phyloP scores from a whole-genome alignment of 2,888 invertebrate species.

The Unio delphinus region DNA sequence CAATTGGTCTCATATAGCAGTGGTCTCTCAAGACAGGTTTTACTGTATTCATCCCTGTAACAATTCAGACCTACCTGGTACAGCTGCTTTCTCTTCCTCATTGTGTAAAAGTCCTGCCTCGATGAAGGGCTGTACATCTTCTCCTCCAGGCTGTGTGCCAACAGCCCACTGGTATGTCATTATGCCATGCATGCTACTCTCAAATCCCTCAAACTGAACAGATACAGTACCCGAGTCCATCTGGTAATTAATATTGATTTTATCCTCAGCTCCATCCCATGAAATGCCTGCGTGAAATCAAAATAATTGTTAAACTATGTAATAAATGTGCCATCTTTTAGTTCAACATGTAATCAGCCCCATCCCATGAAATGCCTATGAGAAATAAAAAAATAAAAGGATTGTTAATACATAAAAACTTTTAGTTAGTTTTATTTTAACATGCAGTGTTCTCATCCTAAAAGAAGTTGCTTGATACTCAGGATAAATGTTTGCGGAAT shows the following conservation, averaged over 20 bases:
- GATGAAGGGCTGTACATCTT: conserved; percentile 43
- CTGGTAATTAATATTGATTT: conserved; percentile 43
- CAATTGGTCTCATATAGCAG: no score
- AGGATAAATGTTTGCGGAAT: no score
- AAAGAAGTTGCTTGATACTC: no score
- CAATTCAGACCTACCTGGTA: conserved; percentile 18
- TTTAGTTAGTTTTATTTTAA: no score
- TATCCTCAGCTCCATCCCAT: conserved; percentile 33
- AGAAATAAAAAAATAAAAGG: no score
- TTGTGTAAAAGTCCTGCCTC: conserved; percentile 32
- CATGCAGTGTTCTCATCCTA: no score
- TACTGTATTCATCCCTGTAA: no score
- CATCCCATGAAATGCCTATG: conserved; percentile 38
- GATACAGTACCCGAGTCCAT: conserved; percentile 35
- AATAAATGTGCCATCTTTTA: no score
- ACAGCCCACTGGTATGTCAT: conserved; percentile 48
- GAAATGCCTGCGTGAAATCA: conserved; percentile 21
- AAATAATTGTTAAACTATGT: no score
- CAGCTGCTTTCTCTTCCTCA: conserved; percentile 22
- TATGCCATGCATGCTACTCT: conserved; percentile 45
- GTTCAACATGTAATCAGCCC: no score
- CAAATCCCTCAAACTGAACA: conserved; percentile 41
- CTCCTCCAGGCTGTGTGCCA: conserved; percentile 40
- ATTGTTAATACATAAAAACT: no score
- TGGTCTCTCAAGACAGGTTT: no score